These are phyloP conservation scores for Ophion ellenae DNA, from an alignment of 2,888 invertebrate species.

Conservation along the genomic window DNA sequence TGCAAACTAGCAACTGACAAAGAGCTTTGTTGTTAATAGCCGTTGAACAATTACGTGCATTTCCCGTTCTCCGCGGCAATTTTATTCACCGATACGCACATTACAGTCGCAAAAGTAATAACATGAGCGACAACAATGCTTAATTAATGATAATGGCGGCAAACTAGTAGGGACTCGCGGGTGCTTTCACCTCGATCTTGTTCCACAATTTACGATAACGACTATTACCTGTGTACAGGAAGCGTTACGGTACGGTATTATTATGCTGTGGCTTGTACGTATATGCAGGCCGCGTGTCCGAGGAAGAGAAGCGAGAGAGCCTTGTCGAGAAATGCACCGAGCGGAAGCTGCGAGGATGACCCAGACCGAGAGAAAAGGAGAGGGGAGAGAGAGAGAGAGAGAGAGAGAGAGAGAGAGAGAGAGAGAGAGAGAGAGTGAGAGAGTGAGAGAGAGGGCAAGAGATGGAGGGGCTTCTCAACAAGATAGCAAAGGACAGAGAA, in stretches of 20 bases:
- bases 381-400: neutral
- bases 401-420: constrained; percentile 10
- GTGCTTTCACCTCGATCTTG: constrained; percentile 54
- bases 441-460: neutral
- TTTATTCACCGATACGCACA: constrained; percentile 5
- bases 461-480: constrained; percentile 4
- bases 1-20: constrained; percentile 7
- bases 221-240: constrained; percentile 52
- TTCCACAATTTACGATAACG: constrained; percentile 58
- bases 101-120: constrained; percentile 5
- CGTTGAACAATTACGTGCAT: constrained; percentile 1
- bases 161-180: constrained; percentile 9
- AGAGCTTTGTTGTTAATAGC: neutral
- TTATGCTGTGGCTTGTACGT: constrained; percentile 44
- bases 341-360: constrained; percentile 56
- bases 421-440: constrained; percentile 8
- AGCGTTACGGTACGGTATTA: constrained; percentile 45
- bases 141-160: constrained; percentile 46
- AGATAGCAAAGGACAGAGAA: constrained; percentile 43
- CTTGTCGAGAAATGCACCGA: constrained; percentile 70
- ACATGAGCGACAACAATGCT: constrained; percentile 28
- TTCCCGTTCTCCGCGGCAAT: neutral
- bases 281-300: constrained; percentile 24
- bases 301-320: constrained; percentile 45
- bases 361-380: constrained; percentile 32